Base-by-base conservation (phyloP, 2,113 vertebrate species). In the Urocitellus parryii region DNA sequence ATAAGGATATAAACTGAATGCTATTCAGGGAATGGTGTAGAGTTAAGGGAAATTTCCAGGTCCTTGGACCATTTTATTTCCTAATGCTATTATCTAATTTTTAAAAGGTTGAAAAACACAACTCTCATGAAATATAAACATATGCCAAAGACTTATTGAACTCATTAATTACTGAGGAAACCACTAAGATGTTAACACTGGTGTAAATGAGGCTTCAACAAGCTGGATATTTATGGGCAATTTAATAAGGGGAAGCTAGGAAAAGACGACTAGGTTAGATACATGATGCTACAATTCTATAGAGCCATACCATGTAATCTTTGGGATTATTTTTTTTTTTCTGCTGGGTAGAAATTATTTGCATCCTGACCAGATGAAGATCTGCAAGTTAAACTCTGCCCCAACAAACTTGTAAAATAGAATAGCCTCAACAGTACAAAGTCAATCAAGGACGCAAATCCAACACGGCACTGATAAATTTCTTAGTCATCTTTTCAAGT, bases 1-100 rank as follows among this genome's bases (percentile, higher is more conserved):
- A 63, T 9, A 48, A 45, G 29, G 5, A 27, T 25, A n/a, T 29
- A 94, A 79, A 73, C 51, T 16, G n/a, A 79, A 84, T 8, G 16
- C n/a, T 37, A 27, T 77, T 96, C 67, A 39, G n/a, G 78, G 87
- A 96, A 82, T 27, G 17, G n/a, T n/a, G 39, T 27, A 56, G 68
- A 73, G 58, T 79, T 11, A 73, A 65, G 32, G 58, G 79, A 94
- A 48, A 34, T 42, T 37, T 8, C 32, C 22, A 82, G 86, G 20
- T 6, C 2, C 4, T 53, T 22, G 24, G 13, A 18, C 17, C 17
- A 10, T 45, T 8, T 61, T 56, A 61, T n/a, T 90, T 92, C 61
- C 51, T 48, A 63, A 68, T 8, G 4, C 18, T 8, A 20, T 9
- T 45, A 27, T 77, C 68, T 63, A 61, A 42, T 56, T 86, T 91